These are phyloP conservation scores for Ganaspis brasiliensis DNA, from an alignment of 2,888 invertebrate species.

Conservation along the genomic window DNA sequence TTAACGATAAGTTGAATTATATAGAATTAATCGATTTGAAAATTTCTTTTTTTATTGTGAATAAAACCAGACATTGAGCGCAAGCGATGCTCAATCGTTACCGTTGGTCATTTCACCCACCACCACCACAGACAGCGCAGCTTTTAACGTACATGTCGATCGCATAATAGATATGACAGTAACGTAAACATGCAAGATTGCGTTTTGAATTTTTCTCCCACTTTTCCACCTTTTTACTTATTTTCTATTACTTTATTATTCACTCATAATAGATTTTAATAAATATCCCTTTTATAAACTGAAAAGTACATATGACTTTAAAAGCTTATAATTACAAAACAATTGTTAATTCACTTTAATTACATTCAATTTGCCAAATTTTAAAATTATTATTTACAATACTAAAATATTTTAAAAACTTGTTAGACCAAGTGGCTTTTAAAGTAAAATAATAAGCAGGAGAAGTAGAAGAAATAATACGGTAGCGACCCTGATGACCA, in stretches of 20 bases:
- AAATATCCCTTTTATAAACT: neutral
- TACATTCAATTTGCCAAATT: neutral
- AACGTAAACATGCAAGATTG: slow-evolving; percentile 67
- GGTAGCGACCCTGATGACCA: slow-evolving; percentile 32
- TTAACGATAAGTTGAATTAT: too few species aligned
- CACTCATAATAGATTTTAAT: slow-evolving; percentile 28
- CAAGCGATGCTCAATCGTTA: slow-evolving; percentile 28
- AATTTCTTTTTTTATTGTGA: neutral
- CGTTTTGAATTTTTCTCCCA: slow-evolving; percentile 56
- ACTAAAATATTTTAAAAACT: too few species aligned
- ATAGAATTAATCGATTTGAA: slow-evolving; percentile 1
- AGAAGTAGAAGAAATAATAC: slow-evolving; percentile 1
- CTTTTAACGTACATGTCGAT: slow-evolving; percentile 61
- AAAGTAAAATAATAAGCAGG: neutral
- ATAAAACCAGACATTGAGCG: slow-evolving; percentile 24
- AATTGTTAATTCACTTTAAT: neutral
- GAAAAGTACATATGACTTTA: neutral
- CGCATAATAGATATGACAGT: slow-evolving; percentile 63
- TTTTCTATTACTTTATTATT: slow-evolving; percentile 49
- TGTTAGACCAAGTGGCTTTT: too few species aligned
- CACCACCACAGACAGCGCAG: slow-evolving; percentile 67
- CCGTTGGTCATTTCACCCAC: slow-evolving; percentile 61
- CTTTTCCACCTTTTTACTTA: slow-evolving; percentile 47
- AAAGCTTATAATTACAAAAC: neutral
- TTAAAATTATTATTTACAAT: too few species aligned